Percentiles rank a stretch among this genome's conserved stretches.
Evolutionary conservation across 2,797 vertebrate genomes (phyloP).

Genomic region (Nannoperca australis): DNA sequence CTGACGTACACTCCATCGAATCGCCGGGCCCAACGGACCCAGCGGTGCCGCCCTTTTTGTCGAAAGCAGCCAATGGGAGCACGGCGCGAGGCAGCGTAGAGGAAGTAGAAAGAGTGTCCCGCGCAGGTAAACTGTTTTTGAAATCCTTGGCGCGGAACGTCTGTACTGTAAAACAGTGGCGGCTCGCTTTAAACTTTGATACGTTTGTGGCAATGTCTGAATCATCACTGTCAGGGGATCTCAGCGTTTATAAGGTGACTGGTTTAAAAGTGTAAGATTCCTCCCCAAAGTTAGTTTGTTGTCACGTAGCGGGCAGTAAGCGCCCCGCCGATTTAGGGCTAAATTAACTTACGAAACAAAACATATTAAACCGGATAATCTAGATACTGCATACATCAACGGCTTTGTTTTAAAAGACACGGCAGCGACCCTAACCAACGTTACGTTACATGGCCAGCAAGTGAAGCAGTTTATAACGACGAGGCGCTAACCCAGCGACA

Average conservation of each 20-base stretch:
- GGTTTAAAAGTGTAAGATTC: background rate
- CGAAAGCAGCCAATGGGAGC: slow-evolving; percentile 71
- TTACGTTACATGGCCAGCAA: background rate
- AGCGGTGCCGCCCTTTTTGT: slow-evolving; percentile 62
- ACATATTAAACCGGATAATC: slow-evolving; percentile 7
- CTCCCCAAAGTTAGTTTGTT: background rate
- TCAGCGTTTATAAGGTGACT: fast-evolving
- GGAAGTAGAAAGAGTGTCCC: slow-evolving; percentile 76
- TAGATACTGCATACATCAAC: fast-evolving
- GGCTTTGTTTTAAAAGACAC: background rate
- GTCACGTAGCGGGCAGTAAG: slow-evolving; percentile 11
- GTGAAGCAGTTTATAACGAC: background rate
- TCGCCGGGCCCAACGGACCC: slow-evolving; percentile 53
- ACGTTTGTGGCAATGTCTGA: background rate
- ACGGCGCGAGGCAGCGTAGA: slow-evolving; percentile 32
- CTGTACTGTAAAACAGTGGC: background rate
- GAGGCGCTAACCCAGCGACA: slow-evolving; percentile 10
- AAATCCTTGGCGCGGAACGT: slow-evolving; percentile 88
- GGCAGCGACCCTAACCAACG: background rate
- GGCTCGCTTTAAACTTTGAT: slow-evolving; percentile 16
- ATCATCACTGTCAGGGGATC: fast-evolving
- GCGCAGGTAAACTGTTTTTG: slow-evolving; percentile 85
- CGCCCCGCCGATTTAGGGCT: background rate
- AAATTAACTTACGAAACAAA: background rate
- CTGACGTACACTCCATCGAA: slow-evolving; percentile 72